These are phyloP conservation scores for Anseranas semipalmata DNA, from an alignment of 2,113 vertebrate genomes.

Conservation along the genomic window DNA sequence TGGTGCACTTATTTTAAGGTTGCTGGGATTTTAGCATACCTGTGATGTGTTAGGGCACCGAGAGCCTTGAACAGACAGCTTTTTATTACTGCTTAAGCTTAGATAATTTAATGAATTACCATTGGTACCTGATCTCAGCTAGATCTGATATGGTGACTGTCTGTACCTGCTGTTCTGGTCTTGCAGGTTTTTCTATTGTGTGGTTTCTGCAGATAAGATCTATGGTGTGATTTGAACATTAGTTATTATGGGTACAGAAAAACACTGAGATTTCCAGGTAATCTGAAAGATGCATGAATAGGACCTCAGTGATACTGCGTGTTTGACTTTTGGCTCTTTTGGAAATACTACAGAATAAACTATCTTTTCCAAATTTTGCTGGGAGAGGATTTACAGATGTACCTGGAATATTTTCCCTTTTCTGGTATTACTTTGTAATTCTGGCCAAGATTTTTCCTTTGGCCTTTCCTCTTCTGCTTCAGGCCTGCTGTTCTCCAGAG, in stretches of 20 bases:
- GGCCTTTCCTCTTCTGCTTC: background rate
- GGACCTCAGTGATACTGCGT: background rate
- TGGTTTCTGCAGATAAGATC: background rate
- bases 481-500: background rate
- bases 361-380: background rate
- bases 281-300: background rate
- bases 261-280: background rate
- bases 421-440: background rate
- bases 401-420: background rate
- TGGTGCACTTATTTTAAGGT: background rate
- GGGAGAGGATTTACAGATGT: background rate
- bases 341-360: background rate
- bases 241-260: background rate
- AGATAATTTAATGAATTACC: background rate
- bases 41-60: background rate
- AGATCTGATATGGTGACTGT: background rate
- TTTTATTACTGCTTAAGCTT: background rate
- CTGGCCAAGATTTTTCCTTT: background rate
- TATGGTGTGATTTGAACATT: background rate
- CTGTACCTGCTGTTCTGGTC: background rate
- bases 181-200: background rate
- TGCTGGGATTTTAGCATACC: background rate
- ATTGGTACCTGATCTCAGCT: background rate
- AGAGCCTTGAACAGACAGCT: background rate
- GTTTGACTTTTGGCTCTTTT: background rate